Evolutionary conservation across 2,888 invertebrate genomes (phyloP).

Genomic region (Machimus atricapillus): DNA sequence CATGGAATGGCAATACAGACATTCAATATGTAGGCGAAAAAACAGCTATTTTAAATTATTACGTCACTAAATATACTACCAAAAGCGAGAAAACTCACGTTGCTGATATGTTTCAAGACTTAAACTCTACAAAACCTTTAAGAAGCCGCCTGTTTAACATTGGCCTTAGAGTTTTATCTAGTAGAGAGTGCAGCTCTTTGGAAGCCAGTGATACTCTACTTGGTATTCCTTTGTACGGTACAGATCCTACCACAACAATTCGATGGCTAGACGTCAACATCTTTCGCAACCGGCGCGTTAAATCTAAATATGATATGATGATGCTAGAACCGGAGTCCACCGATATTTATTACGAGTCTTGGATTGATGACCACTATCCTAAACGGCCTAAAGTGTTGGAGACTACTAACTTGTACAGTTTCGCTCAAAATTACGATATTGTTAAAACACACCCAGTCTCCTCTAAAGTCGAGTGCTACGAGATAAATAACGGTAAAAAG

Average conservation of each 20-base stretch:
- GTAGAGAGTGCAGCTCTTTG: constrained; percentile 55
- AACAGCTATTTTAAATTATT: constrained; percentile 51
- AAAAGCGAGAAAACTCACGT: constrained; percentile 52
- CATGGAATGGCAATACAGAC: constrained; percentile 3
- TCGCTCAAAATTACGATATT: constrained; percentile 4
- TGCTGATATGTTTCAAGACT: constrained; percentile 49
- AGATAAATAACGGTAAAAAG: background rate
- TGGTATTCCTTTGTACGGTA: constrained; percentile 53
- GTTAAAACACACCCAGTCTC: background rate
- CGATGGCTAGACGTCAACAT: constrained; percentile 51
- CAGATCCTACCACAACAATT: constrained; percentile 53
- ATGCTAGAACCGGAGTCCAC: constrained; percentile 6
- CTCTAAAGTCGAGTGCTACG: constrained; percentile 1
- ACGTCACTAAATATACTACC: constrained; percentile 53
- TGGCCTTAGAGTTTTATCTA: constrained; percentile 51
- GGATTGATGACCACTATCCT: constrained; percentile 51
- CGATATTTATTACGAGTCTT: constrained; percentile 1
- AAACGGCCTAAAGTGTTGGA: constrained; percentile 51
- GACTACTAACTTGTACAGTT: background rate
- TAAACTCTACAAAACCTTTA: constrained; percentile 52
- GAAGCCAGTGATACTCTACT: constrained; percentile 54
- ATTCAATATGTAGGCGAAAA: constrained; percentile 43
- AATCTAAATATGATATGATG: constrained; percentile 14
- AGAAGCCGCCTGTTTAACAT: constrained; percentile 52
- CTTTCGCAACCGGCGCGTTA: background rate